A percentile compares a stretch with the other conserved stretches of the same genome.
These are phyloP conservation scores for Aphrocallistes beatrix DNA, from an alignment of 37 sponge, comb jelly and placozoan genomes.

Conservation along the genomic window DNA sequence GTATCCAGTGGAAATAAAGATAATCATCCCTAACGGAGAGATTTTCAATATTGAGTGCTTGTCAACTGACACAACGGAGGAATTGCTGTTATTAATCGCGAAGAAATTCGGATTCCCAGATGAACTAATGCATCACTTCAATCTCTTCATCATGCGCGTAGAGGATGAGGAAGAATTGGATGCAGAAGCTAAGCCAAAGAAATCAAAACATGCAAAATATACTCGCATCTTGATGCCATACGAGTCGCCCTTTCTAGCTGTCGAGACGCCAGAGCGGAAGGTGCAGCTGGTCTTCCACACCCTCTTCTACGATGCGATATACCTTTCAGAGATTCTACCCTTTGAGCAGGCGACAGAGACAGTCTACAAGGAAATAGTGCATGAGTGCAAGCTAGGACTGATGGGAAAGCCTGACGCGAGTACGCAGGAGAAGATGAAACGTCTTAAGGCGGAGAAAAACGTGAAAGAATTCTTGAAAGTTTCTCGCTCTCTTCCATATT, in stretches of 20 bases:
- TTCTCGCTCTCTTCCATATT: background rate
- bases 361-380: background rate
- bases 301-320: background rate
- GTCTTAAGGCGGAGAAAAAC: background rate
- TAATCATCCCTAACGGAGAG: background rate
- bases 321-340: background rate
- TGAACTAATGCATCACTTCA: constrained; percentile 1
- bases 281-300: constrained; percentile 4
- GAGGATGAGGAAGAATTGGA: background rate
- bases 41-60: background rate
- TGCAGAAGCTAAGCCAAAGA: background rate
- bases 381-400: background rate
- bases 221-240: background rate
- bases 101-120: background rate
- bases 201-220: background rate
- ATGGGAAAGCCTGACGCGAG: constrained; percentile 9
- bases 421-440: constrained; percentile 11
- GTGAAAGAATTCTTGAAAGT: background rate
- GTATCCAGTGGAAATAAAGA: background rate
- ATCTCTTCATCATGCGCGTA: background rate
- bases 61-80: background rate
- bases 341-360: background rate
- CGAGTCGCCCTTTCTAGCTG: background rate
- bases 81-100: constrained; percentile 5
- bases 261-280: background rate